phyloP scores from a whole-genome alignment of 1,140 invertebrate genomes.

The Paraescarpia echinospica region DNA sequence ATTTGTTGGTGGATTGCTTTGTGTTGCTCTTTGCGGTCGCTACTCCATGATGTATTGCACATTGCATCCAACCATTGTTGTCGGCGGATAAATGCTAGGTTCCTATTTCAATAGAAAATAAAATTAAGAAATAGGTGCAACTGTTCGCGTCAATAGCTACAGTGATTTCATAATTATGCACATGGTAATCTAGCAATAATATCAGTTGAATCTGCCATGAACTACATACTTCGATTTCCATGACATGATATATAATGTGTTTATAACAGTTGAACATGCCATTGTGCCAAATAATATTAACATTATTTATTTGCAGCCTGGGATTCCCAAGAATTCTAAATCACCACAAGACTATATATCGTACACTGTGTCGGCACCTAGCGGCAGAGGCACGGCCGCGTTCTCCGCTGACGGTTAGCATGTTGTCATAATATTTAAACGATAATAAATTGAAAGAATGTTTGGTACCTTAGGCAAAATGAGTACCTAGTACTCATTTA shows the following conservation, averaged over 20 bases:
- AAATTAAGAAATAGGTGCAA: background rate
- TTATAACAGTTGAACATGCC: conserved; percentile 23
- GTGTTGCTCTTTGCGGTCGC: background rate
- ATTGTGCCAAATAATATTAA: background rate
- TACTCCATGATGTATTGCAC: background rate
- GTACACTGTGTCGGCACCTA: conserved; percentile 51
- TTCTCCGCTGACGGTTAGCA: conserved; percentile 47
- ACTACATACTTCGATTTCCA: too few relatives aligned
- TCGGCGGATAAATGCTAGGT: background rate
- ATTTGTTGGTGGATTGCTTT: background rate
- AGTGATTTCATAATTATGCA: background rate
- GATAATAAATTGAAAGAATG: too few relatives aligned
- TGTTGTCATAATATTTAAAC: conserved; percentile 9
- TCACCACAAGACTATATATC: conserved; percentile 44
- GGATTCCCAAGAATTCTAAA: conserved; percentile 41
- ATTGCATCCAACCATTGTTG: background rate
- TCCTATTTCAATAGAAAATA: background rate
- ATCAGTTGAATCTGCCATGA: background rate
- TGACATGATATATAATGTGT: background rate
- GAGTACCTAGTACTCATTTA: too few relatives aligned
- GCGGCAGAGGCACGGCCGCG: conserved; percentile 47
- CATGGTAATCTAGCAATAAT: background rate
- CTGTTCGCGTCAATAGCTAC: background rate
- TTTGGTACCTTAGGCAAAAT: too few relatives aligned
- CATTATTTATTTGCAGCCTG: conserved; percentile 40